phyloP scores from a whole-genome alignment of 2,113 vertebrate genomes.

The Potamarius usumacintae region DNA sequence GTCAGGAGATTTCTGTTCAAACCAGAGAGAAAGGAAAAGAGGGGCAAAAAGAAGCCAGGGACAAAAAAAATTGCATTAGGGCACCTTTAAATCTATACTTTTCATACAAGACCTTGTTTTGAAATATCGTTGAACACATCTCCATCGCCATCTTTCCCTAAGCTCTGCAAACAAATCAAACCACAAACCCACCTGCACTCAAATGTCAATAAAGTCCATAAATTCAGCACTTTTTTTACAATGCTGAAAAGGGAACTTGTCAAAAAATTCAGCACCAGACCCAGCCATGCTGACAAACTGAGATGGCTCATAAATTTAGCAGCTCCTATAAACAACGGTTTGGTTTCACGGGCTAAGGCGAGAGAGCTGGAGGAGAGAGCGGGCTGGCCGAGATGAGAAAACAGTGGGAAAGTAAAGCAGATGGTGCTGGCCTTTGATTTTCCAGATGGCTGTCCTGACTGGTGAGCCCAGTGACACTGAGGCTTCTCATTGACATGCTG shows the following conservation, averaged over 20 bases:
- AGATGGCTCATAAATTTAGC: slow-evolving; percentile 42
- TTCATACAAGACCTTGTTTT: slow-evolving; percentile 59
- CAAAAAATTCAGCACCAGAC: slow-evolving; percentile 1
- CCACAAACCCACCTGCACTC: neutral
- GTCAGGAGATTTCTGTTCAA: slow-evolving; percentile 97
- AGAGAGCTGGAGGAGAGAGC: slow-evolving; percentile 29
- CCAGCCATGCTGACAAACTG: slow-evolving; percentile 25
- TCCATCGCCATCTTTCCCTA: neutral
- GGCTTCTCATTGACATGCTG: slow-evolving; percentile 78
- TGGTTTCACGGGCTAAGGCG: slow-evolving; percentile 22
- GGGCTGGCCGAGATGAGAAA: slow-evolving; percentile 64
- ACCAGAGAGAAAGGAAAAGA: slow-evolving; percentile 42
- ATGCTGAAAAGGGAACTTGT: neutral
- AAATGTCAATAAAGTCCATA: slow-evolving; percentile 57
- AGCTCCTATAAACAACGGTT: slow-evolving; percentile 41
- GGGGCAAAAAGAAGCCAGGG: slow-evolving; percentile 53
- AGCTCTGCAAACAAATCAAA: slow-evolving; percentile 28
- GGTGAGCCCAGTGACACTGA: slow-evolving; percentile 76
- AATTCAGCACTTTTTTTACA: slow-evolving; percentile 33
- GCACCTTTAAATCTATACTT: slow-evolving; percentile 79
- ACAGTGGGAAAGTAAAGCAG: slow-evolving; percentile 66
- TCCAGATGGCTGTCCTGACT: slow-evolving; percentile 81
- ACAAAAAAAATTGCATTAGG: slow-evolving; percentile 67
- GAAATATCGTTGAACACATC: slow-evolving; percentile 56
- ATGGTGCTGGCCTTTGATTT: slow-evolving; percentile 80